These are phyloP conservation scores for Sycophila sp. DNA, from an alignment of 1,140 invertebrate species.

Conservation along the genomic window DNA sequence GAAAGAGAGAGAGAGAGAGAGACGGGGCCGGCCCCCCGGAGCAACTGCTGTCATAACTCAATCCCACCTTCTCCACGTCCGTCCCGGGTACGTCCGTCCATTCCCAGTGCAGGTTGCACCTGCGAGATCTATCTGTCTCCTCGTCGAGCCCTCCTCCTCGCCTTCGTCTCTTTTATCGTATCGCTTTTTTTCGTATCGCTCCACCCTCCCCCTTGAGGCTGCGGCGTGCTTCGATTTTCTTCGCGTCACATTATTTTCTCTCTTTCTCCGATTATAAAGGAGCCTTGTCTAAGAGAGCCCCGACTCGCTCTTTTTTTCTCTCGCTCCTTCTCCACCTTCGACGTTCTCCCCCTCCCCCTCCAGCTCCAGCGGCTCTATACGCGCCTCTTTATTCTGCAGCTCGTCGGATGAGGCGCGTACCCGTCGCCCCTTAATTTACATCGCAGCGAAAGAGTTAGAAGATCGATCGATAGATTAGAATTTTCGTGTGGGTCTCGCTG, in stretches of 20 bases:
- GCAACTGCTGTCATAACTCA: conserved; percentile 68
- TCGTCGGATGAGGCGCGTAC: background rate
- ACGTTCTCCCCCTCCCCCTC: background rate
- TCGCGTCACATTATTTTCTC: conserved; percentile 29
- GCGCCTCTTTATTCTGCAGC: conserved; percentile 13
- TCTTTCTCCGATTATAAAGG: conserved; percentile 38
- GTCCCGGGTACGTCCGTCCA: conserved; percentile 35
- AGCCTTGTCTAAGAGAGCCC: background rate
- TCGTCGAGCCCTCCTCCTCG: conserved; percentile 8
- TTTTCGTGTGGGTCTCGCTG: conserved; percentile 17
- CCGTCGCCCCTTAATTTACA: conserved; percentile 33
- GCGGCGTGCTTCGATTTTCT: conserved; percentile 20
- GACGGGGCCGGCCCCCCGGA: conserved; percentile 57
- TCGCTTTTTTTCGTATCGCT: conserved; percentile 36
- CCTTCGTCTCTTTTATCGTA: background rate
- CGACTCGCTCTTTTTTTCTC: background rate
- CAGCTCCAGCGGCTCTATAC: background rate
- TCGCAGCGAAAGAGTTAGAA: conserved; percentile 23
- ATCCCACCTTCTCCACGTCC: conserved; percentile 61
- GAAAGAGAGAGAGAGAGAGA: conserved; percentile 5
- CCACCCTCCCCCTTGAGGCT: background rate
- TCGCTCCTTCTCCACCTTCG: background rate
- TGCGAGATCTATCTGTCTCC: conserved; percentile 36
- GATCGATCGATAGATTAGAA: conserved; percentile 39
- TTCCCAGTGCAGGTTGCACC: conserved; percentile 50